phyloP scores from a whole-genome alignment of 1,140 invertebrate species.

The Stegodyphus dumicola region DNA sequence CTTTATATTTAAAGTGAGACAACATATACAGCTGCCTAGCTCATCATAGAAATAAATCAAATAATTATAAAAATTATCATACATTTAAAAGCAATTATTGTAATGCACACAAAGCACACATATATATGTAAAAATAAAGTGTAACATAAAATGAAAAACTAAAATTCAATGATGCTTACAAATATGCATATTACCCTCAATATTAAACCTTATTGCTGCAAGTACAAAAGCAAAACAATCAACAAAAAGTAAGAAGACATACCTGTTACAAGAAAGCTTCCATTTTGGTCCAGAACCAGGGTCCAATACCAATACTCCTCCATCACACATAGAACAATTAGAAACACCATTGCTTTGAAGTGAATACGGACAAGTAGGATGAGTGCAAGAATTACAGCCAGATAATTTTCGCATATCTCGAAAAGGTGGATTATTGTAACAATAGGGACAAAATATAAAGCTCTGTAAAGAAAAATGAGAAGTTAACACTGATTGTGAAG shows the following conservation, averaged over 20 bases:
- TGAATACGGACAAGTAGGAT: constrained; percentile 93
- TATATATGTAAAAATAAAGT: too few species aligned
- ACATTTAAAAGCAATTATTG: too few species aligned
- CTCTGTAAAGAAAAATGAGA: constrained; percentile 70
- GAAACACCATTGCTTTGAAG: constrained; percentile 89
- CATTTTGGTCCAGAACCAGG: constrained; percentile 93
- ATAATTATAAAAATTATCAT: too few species aligned
- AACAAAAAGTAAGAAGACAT: constrained; percentile 61
- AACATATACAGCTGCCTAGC: too few species aligned
- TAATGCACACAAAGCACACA: too few species aligned
- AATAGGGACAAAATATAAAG: constrained; percentile 97
- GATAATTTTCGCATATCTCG: constrained; percentile 91
- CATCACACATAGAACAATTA: constrained; percentile 89
- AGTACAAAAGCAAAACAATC: too few species aligned
- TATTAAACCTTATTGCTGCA: too few species aligned
- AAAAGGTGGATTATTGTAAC: constrained; percentile 98
- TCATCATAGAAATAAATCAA: too few species aligned
- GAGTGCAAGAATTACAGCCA: constrained; percentile 95
- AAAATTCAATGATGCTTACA: too few species aligned
- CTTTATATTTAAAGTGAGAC: too few species aligned
- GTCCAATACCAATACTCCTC: constrained; percentile 92
- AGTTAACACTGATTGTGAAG: background rate
- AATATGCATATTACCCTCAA: too few species aligned
- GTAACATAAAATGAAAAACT: too few species aligned
- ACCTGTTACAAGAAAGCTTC: constrained; percentile 95